A percentile compares a stretch with the other conserved stretches of the same genome.
Evolutionary conservation across 1,140 invertebrate genomes (phyloP).

Genomic region (Tetramorium alpestre): DNA sequence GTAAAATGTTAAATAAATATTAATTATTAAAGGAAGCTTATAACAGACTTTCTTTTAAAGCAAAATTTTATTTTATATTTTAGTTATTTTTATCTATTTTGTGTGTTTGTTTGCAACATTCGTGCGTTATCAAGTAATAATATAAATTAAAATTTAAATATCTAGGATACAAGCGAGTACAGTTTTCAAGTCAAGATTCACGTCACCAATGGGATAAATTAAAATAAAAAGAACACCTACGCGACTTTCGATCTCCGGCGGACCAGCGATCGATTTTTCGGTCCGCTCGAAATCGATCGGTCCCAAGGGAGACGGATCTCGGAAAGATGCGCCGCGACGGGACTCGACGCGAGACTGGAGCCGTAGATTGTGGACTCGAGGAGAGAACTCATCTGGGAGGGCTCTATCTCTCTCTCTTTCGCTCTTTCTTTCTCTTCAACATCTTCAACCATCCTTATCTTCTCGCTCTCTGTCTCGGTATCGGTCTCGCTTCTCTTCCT

Average conservation of each 20-base stretch:
- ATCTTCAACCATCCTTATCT: conserved; percentile 47
- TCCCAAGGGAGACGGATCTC: conserved; percentile 62
- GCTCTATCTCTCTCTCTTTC: conserved; percentile 63
- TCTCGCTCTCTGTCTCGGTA: conserved; percentile 31
- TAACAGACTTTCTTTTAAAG: not conserved
- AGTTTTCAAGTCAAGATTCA: not conserved
- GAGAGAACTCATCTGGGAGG: conserved; percentile 73
- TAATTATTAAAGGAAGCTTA: not conserved
- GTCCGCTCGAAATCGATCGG: conserved; percentile 56
- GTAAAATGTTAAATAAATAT: not conserved
- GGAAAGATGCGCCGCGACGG: conserved; percentile 78
- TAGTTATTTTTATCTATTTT: not conserved
- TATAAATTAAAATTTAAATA: not conserved
- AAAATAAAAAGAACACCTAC: conserved; percentile 13
- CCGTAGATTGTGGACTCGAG: conserved; percentile 72
- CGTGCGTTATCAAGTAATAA: not conserved
- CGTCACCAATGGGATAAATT: conserved; percentile 17
- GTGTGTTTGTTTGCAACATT: not conserved
- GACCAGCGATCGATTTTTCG: conserved; percentile 30
- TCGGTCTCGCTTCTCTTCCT: conserved; percentile 50
- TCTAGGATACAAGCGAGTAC: not conserved
- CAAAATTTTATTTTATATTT: not conserved
- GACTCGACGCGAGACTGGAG: conserved; percentile 81
- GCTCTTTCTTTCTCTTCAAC: conserved; percentile 34
- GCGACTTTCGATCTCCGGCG: conserved; percentile 23